Evolutionary conservation across 2,797 vertebrate genomes (phyloP), one percentile per base, ranked within the genome.

Genomic region (Lindbergichthys nudifrons): DNA sequence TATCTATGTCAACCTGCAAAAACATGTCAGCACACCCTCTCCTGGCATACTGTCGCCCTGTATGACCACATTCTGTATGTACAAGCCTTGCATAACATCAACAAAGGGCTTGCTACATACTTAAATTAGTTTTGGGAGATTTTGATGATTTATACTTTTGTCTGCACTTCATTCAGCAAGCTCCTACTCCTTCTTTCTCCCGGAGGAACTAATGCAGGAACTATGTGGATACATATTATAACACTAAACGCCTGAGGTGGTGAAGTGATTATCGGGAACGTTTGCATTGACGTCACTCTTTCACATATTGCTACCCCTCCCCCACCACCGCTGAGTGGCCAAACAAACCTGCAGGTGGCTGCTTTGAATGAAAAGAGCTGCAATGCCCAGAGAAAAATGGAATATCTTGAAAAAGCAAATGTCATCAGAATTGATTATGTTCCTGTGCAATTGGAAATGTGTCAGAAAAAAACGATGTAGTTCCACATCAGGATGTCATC

Each of bases 11-110:
- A 32, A 59, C 30, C 6, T 60, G 53, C 6, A 18, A 47, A 43
- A 73, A 63, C 47, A 66, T 46, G 63, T 42, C 21, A 47, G 65
- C 51, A 47, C 52, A 57, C 48, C 47, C n/a, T 50, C 9, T 16
- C 36, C 47, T 54, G 54, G 42, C 41, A 39, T 26, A 7, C n/a
- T 42, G 68, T 36, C 41, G 65, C 4, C 9, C 7, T n/a, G 32
- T 36, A 39, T 12, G 11, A 18, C 10, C 21, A 59, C 16, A 59
- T 42, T 66, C 23, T 5, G 18, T 13, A 32, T 39, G 26, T 26
- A 51, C 42, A 43, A n/a, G 15, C 8, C 3, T 23, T 63, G 26
- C 42, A 32, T 36, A 5, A 47, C 50, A 47, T 41, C 18, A 69
- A 57, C 19, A 43, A 48, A 19, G 5, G 5, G 16, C 5, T 16